phyloP scores from a whole-genome alignment of 2,113 vertebrate species.

The Carlito syrichta region DNA sequence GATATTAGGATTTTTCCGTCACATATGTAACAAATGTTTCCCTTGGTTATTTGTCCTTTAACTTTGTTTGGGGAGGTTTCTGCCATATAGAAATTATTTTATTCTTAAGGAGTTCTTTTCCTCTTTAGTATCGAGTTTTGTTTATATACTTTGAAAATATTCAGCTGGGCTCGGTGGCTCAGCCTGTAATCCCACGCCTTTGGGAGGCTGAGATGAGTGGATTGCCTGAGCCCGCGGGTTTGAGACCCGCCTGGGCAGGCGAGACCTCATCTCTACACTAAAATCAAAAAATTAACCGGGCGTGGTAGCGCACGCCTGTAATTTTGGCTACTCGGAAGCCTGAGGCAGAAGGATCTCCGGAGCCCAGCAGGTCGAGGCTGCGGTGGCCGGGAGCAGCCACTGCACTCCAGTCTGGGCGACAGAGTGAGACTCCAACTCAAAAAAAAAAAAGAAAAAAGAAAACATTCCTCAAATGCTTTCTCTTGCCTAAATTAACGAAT shows the following conservation, averaged over 20 bases:
- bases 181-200: neutral
- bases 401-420: too few species aligned
- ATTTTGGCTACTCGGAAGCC: neutral
- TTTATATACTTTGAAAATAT: neutral
- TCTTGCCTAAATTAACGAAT: too few species aligned
- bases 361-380: neutral
- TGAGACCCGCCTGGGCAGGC: neutral
- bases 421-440: too few species aligned
- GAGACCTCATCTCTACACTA: neutral
- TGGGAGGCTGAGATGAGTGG: neutral
- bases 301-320: neutral
- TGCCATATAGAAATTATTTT: neutral
- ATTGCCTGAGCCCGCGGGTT: neutral
- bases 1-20: neutral
- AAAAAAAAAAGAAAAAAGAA: too few species aligned
- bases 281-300: neutral
- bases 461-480: too few species aligned
- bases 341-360: neutral
- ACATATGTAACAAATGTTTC: neutral
- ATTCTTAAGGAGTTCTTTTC: neutral
- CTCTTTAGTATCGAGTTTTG: neutral
- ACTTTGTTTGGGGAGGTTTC: neutral
- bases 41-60: neutral
- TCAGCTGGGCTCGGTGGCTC: neutral
- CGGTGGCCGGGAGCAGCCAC: too few species aligned